These are phyloP conservation scores for Eucera pruinosa DNA, from an alignment of 2,888 invertebrate genomes.

Conservation along the genomic window DNA sequence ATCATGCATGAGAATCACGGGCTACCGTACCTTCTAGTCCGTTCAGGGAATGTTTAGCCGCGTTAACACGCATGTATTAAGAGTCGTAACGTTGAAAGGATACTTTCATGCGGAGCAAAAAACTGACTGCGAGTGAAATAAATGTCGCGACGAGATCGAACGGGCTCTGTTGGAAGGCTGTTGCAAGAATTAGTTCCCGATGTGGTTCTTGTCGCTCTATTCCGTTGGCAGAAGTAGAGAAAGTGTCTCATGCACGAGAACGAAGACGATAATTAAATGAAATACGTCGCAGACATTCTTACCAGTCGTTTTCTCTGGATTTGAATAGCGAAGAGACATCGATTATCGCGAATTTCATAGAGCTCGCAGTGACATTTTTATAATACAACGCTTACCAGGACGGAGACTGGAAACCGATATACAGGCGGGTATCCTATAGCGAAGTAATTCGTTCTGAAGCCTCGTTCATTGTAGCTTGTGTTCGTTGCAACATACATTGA, in stretches of 20 bases:
- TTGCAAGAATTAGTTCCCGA: not conserved
- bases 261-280: conserved; percentile 53
- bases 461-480: too few species aligned
- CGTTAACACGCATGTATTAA: conserved; percentile 25
- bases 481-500: too few species aligned
- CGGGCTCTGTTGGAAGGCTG: not conserved
- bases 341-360: conserved; percentile 29
- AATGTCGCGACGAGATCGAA: not conserved
- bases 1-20: conserved; percentile 21
- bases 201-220: not conserved
- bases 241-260: conserved; percentile 50
- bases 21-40: not conserved
- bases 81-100: conserved; percentile 3
- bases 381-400: too few species aligned
- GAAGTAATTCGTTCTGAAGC: too few species aligned
- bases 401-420: too few species aligned
- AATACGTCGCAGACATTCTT: conserved; percentile 33
- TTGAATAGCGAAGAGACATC: conserved; percentile 39
- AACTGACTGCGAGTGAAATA: conserved; percentile 20
- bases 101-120: not conserved
- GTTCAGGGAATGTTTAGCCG: not conserved
- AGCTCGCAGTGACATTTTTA: too few species aligned
- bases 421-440: too few species aligned
- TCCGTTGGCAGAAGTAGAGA: not conserved
- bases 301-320: conserved; percentile 37